Evolutionary conservation across 2,113 vertebrate genomes (phyloP).

Genomic region (Oncorhynchus kisutch): DNA sequence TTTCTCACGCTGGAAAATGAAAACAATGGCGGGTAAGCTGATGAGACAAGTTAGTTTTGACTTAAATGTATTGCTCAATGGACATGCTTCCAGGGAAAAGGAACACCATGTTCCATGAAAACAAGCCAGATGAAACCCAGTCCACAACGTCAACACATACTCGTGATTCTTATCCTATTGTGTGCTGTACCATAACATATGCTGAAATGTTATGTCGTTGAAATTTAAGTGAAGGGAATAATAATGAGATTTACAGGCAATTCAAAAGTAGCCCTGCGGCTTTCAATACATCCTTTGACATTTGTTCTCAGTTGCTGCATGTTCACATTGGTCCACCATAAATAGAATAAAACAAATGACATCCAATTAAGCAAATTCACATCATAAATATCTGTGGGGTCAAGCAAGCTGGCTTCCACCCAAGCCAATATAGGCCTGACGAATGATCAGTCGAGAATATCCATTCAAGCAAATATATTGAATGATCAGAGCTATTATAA

Average conservation of each 20-base stretch:
- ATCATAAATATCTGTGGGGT: too few species aligned
- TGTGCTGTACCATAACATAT: slow-evolving; percentile 3
- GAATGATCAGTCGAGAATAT: too few species aligned
- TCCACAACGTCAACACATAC: too few species aligned
- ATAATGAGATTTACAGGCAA: background rate
- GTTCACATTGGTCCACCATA: too few species aligned
- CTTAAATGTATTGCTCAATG: slow-evolving; percentile 50
- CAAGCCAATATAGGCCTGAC: too few species aligned
- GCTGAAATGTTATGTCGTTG: background rate
- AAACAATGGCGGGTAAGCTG: slow-evolving; percentile 52
- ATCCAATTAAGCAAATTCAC: too few species aligned
- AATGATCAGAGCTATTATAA: background rate
- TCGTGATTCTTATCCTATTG: too few species aligned
- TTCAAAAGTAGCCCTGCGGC: too few species aligned
- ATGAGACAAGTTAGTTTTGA: slow-evolving; percentile 43
- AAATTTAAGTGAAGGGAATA: slow-evolving; percentile 25
- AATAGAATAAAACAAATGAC: too few species aligned
- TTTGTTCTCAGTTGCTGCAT: too few species aligned
- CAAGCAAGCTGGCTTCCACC: too few species aligned
- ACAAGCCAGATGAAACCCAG: slow-evolving; percentile 30
- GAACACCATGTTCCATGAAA: slow-evolving; percentile 58
- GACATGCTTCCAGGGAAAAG: slow-evolving; percentile 25
- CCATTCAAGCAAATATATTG: background rate
- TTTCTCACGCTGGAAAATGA: slow-evolving; percentile 41
- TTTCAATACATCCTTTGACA: too few species aligned